Conservation (phyloP, 2,113 vertebrate genomes). For the Craseonycteris thonglongyai region DNA sequence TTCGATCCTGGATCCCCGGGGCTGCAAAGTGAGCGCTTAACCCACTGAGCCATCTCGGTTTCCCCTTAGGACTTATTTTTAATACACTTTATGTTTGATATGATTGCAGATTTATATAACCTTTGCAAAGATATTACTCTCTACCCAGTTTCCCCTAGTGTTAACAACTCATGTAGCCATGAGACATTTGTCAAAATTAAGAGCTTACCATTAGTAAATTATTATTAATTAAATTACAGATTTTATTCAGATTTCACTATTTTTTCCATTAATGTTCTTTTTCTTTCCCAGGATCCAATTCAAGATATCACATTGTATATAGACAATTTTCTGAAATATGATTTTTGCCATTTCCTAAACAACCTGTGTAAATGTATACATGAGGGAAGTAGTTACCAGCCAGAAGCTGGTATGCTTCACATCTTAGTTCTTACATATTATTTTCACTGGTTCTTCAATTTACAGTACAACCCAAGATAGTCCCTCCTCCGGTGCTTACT, state of each 20-base stretch:
- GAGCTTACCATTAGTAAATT: neutral
- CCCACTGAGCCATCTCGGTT: too few species aligned
- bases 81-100: neutral
- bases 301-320: neutral
- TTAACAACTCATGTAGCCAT: neutral
- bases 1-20: too few species aligned
- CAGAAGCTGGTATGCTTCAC: neutral
- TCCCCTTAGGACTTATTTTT: conserved; percentile 12
- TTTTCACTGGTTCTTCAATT: neutral
- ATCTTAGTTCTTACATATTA: neutral
- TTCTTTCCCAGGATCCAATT: neutral
- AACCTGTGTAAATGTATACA: neutral
- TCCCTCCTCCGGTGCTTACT: neutral
- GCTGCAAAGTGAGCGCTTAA: too few species aligned
- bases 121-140: neutral
- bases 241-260: neutral
- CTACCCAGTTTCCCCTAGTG: neutral
- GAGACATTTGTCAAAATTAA: neutral
- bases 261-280: neutral
- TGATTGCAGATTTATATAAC: neutral
- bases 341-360: neutral
- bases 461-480: neutral
- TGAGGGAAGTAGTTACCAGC: neutral
- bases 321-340: neutral
- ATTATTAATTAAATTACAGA: neutral